These are phyloP conservation scores for Orbicella faveolata DNA, from an alignment of 64 coral and sea anemone species.

Conservation along the genomic window DNA sequence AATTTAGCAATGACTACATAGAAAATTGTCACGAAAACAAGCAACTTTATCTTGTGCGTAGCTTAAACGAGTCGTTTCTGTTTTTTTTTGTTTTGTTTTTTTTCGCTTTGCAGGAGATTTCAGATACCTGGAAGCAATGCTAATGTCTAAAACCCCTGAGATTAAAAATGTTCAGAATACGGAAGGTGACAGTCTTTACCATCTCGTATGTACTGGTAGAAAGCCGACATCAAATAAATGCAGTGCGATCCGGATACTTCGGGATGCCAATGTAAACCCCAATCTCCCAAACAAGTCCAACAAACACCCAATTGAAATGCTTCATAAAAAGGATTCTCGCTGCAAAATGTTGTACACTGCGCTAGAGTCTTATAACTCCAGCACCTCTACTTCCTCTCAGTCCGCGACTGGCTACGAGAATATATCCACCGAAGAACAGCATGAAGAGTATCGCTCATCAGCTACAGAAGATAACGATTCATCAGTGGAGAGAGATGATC, in stretches of 20 bases:
- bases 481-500: not conserved
- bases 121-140: slow-evolving; percentile 2
- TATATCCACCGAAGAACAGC: not conserved
- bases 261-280: slow-evolving; percentile 53
- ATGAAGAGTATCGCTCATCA: not conserved
- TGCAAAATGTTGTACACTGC: slow-evolving; percentile 30
- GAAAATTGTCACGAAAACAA: too few species aligned
- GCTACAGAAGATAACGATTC: not conserved
- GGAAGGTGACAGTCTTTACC: slow-evolving; percentile 48
- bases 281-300: slow-evolving; percentile 43
- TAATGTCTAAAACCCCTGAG: slow-evolving; percentile 33
- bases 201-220: slow-evolving; percentile 42
- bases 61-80: too few species aligned
- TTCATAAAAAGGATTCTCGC: slow-evolving; percentile 13
- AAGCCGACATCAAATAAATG: not conserved
- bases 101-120: not conserved
- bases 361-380: slow-evolving; percentile 29
- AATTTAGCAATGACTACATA: too few species aligned
- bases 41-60: too few species aligned
- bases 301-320: slow-evolving; percentile 39
- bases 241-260: slow-evolving; percentile 46
- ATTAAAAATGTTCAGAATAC: slow-evolving; percentile 48
- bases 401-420: not conserved
- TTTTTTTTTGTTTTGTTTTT: not conserved
- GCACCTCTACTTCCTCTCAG: not conserved